phyloP scores from a whole-genome alignment of 2,113 vertebrate genomes.

The Scalopus aquaticus region DNA sequence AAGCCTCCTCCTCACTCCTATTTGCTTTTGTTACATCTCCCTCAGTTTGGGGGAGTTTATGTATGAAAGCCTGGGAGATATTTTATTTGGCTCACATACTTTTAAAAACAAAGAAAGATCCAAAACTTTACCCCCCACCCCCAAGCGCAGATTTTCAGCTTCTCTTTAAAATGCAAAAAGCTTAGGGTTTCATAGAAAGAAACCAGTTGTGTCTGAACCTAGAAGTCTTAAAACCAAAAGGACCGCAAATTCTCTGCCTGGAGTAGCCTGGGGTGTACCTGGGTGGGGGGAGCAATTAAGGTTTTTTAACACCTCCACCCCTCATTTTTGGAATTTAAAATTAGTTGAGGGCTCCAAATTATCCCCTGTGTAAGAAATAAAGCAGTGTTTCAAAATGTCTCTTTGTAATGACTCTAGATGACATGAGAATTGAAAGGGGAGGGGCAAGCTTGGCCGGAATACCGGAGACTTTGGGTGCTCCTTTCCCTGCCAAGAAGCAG shows the following conservation, averaged over 20 bases:
- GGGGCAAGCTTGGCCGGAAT: background rate
- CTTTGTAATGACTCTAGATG: background rate
- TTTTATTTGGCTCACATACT: background rate
- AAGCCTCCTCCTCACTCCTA: rapidly evolving
- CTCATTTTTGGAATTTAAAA: background rate
- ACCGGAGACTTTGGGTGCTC: background rate
- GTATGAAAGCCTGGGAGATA: background rate
- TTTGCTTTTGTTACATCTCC: background rate
- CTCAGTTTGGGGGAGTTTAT: background rate
- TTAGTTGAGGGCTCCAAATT: background rate
- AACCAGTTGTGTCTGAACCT: background rate
- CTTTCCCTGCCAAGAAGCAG: background rate
- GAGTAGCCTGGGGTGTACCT: background rate
- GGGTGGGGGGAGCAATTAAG: background rate
- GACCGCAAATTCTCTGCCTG: background rate
- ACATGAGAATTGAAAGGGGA: background rate
- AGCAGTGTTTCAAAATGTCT: background rate
- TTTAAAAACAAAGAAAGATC: constrained; percentile 34
- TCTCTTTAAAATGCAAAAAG: constrained; percentile 2
- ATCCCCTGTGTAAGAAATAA: background rate
- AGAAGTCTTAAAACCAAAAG: background rate
- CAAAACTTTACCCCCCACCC: background rate
- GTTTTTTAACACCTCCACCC: background rate
- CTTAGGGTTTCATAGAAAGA: background rate
- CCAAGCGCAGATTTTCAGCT: background rate